Evolutionary conservation across 2,113 vertebrate genomes (phyloP).

Genomic region (Pelecanus crispus): DNA sequence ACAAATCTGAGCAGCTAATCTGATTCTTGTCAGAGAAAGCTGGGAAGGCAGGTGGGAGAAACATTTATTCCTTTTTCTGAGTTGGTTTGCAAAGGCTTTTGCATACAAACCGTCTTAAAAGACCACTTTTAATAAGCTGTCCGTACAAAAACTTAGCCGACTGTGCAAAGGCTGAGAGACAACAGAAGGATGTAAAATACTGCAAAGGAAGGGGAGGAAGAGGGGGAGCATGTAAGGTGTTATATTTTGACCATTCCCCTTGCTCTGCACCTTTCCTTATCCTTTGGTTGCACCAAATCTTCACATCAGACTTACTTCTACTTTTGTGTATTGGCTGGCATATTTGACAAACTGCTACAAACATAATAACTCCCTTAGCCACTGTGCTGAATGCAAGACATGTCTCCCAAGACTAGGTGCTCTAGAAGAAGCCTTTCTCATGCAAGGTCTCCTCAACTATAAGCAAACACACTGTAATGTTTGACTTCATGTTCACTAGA

Average conservation of each 20-base stretch:
- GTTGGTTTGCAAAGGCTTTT: background rate
- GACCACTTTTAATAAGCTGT: background rate
- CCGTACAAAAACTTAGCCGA: background rate
- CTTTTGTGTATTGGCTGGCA: background rate
- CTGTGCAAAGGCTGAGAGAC: background rate
- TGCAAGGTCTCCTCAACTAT: background rate
- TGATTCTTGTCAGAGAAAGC: background rate
- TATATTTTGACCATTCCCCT: background rate
- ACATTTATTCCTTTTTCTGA: background rate
- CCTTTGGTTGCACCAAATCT: background rate
- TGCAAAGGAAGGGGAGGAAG: background rate
- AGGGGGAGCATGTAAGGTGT: background rate
- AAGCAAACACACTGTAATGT: background rate
- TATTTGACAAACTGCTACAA: background rate
- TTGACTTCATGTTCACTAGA: background rate
- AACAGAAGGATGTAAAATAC: background rate
- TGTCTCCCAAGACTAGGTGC: rapidly evolving
- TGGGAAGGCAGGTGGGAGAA: background rate
- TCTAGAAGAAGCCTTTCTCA: background rate
- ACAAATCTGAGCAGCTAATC: background rate
- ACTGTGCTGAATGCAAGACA: background rate
- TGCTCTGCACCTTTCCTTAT: background rate
- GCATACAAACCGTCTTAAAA: background rate
- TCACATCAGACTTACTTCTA: background rate
- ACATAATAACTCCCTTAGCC: background rate